Evolutionary conservation across 2,113 vertebrate genomes (phyloP).

Genomic region (Typhlomys cinereus): DNA sequence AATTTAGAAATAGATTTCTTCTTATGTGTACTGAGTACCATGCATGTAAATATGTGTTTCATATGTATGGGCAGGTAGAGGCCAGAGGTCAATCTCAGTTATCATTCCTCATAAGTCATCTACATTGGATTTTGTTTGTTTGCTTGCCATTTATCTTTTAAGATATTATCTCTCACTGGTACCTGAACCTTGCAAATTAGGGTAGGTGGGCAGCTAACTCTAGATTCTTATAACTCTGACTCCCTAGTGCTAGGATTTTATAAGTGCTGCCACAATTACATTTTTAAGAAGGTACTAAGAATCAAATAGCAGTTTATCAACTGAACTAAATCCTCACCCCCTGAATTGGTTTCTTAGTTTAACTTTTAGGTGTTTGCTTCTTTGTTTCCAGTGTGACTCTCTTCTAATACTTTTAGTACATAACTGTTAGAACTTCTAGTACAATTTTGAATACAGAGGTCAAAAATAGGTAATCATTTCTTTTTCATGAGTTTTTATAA

Average conservation of each 20-base stretch:
- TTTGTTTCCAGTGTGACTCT: neutral
- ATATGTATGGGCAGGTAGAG: no score
- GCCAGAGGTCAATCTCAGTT: no score
- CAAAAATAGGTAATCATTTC: neutral
- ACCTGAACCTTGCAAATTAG: neutral
- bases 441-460: neutral
- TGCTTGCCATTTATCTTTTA: neutral
- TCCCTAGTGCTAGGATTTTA: neutral
- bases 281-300: no score
- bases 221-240: neutral
- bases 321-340: no score
- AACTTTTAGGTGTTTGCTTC: neutral
- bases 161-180: neutral
- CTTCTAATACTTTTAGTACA: neutral
- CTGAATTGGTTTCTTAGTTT: neutral
- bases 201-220: neutral
- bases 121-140: neutral
- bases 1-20: no score
- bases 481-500: constrained; percentile 8
- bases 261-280: no score
- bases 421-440: neutral
- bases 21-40: no score
- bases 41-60: no score
- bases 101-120: no score
- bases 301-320: no score